These are phyloP conservation scores for Hybognathus amarus DNA, from an alignment of 2,797 vertebrate genomes.

Conservation along the genomic window DNA sequence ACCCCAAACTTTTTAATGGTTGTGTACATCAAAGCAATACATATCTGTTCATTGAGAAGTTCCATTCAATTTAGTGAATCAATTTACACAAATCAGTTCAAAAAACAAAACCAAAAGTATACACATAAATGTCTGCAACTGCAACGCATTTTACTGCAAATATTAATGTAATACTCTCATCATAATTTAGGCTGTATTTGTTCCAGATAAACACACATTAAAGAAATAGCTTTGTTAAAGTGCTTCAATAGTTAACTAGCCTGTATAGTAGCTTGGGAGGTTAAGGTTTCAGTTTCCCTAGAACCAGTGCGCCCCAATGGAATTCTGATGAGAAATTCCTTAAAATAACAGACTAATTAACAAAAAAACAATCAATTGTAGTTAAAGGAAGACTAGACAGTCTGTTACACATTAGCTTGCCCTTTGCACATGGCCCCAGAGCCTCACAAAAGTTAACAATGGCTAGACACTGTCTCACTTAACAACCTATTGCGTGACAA, in stretches of 20 bases:
- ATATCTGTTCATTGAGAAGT: neutral
- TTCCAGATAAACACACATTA: neutral
- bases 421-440: constrained; percentile 25
- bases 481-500: constrained; percentile 32
- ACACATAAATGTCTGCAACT: neutral
- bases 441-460: constrained; percentile 22
- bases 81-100: neutral
- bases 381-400: constrained; percentile 35
- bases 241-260: neutral
- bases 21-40: neutral
- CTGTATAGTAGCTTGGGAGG: neutral
- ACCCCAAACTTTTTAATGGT: neutral
- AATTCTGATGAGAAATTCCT: constrained; percentile 31
- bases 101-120: neutral
- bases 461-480: constrained; percentile 8
- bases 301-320: neutral
- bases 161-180: neutral
- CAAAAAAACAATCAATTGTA: constrained; percentile 17
- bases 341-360: constrained; percentile 46
- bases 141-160: neutral
- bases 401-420: constrained; percentile 54
- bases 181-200: neutral
- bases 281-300: neutral
- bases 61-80: neutral
- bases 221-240: neutral